These are phyloP conservation scores for Archips crataeganus DNA, from an alignment of 2,888 invertebrate genomes.

Conservation along the genomic window DNA sequence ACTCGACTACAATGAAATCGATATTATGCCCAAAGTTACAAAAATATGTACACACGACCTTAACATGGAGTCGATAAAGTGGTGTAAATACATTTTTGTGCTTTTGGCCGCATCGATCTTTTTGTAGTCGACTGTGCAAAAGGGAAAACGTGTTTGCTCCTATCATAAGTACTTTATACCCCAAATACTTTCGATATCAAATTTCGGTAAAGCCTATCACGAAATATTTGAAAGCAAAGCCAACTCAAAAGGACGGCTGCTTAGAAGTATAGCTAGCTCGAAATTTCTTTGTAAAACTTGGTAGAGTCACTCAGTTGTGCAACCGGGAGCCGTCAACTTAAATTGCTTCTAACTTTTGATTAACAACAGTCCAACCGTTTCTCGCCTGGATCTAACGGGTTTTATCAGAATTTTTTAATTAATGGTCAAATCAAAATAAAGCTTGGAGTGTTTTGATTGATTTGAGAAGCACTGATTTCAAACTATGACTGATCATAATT, in stretches of 20 bases:
- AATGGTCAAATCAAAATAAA: conserved; percentile 48
- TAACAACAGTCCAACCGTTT: conserved; percentile 58
- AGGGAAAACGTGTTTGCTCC: too few relatives aligned
- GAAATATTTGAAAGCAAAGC: conserved; percentile 4
- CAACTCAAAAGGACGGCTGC: background rate
- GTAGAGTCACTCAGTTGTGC: conserved; percentile 55
- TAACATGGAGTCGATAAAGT: too few relatives aligned
- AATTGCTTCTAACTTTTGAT: conserved; percentile 74
- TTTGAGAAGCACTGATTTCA: conserved; percentile 7
- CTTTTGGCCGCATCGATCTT: too few relatives aligned
- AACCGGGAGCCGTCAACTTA: conserved; percentile 65
- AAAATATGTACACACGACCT: too few relatives aligned
- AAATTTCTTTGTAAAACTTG: conserved; percentile 17
- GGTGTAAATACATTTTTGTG: too few relatives aligned
- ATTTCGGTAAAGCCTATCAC: too few relatives aligned
- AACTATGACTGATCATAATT: background rate
- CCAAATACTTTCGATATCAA: too few relatives aligned
- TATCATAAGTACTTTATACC: too few relatives aligned
- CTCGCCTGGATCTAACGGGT: conserved; percentile 52
- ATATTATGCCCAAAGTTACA: too few relatives aligned
- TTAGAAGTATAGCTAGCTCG: background rate
- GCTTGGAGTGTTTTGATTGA: conserved; percentile 26
- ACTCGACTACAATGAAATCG: too few relatives aligned
- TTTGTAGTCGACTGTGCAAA: too few relatives aligned
- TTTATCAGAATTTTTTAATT: conserved; percentile 63